A percentile compares a stretch with the other conserved stretches of the same genome.
phyloP scores from a whole-genome alignment of 2,888 invertebrate genomes.

The Pandemis cinnamomeana region DNA sequence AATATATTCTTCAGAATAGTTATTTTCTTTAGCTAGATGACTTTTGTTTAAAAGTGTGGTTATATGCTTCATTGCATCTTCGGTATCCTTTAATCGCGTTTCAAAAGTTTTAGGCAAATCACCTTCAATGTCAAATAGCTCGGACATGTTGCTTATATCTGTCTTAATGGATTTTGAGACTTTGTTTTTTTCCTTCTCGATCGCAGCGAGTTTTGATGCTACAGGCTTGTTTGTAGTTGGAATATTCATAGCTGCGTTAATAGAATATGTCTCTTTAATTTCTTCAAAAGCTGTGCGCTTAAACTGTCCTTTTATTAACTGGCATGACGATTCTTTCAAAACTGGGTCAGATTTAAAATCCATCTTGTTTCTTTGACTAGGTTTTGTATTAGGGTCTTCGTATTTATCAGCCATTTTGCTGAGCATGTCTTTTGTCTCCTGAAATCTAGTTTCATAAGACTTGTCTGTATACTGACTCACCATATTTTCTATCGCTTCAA shows the following conservation, averaged over 20 bases:
- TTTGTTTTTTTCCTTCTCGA: constrained; percentile 45
- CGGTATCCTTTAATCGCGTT: constrained; percentile 67
- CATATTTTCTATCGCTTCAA: constrained; percentile 70
- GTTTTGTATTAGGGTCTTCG: constrained; percentile 56
- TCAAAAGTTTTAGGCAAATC: constrained; percentile 64
- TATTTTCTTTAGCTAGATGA: constrained; percentile 1
- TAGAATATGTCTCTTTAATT: constrained; percentile 67
- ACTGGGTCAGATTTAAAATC: constrained; percentile 54
- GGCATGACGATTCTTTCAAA: constrained; percentile 67
- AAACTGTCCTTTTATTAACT: constrained; percentile 59
- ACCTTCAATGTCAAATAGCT: constrained; percentile 51
- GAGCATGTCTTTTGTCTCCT: constrained; percentile 77
- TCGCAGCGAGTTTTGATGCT: constrained; percentile 54
- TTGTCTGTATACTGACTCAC: constrained; percentile 74
- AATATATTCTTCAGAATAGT: neutral
- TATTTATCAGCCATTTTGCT: constrained; percentile 68
- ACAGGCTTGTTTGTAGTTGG: constrained; percentile 65
- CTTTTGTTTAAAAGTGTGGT: constrained; percentile 58
- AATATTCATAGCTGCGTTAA: constrained; percentile 72
- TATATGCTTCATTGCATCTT: constrained; percentile 64
- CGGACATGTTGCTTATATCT: constrained; percentile 45
- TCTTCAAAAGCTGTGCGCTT: constrained; percentile 62
- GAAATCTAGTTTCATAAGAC: constrained; percentile 73
- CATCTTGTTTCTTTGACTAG: constrained; percentile 36
- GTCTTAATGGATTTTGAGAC: constrained; percentile 29